Evolutionary conservation across 2,113 vertebrate genomes (phyloP).

Genomic region (Suricata suricatta): DNA sequence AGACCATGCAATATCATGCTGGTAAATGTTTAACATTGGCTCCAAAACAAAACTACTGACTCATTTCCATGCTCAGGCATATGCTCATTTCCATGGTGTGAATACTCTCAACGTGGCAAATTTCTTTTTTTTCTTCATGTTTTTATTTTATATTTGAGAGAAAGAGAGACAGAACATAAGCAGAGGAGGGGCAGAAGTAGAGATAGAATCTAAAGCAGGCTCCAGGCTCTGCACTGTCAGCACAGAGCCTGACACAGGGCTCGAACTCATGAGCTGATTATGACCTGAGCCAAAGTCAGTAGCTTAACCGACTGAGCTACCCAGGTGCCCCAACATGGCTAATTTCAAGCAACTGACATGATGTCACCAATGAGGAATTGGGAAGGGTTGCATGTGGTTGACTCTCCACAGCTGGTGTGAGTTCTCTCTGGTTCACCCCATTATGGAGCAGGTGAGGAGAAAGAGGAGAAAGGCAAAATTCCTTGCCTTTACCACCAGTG

Average conservation of each 20-base stretch:
- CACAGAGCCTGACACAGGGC: no score
- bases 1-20: not conserved
- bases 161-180: no score
- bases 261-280: no score
- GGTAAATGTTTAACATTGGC: not conserved
- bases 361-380: not conserved
- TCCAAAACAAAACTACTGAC: not conserved
- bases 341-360: not conserved
- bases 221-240: no score
- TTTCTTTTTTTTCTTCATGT: not conserved
- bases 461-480: not conserved
- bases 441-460: not conserved
- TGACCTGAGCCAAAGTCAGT: no score
- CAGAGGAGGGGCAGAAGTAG: no score
- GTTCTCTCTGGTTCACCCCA: not conserved
- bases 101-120: not conserved
- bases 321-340: no score
- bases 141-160: no score
- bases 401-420: not conserved
- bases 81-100: not conserved
- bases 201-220: no score
- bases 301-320: no score
- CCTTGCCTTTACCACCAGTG: not conserved
- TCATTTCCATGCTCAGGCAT: not conserved
- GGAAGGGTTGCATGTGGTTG: not conserved